These are phyloP conservation scores for Oenanthe melanoleuca DNA, from an alignment of 2,113 vertebrate genomes.

Conservation along the genomic window DNA sequence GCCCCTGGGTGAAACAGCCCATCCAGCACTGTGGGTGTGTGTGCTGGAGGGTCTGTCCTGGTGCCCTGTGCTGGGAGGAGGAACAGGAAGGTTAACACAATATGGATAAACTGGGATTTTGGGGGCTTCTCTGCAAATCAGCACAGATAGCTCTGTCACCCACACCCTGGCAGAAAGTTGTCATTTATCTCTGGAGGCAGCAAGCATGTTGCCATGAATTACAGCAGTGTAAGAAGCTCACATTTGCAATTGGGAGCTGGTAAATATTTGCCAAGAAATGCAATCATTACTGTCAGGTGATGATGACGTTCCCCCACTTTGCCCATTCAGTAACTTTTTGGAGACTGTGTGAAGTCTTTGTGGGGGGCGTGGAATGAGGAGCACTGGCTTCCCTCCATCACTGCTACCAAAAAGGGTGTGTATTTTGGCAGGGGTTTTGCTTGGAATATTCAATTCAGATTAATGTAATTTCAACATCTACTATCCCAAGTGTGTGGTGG, in stretches of 20 bases:
- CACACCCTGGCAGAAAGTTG: not conserved
- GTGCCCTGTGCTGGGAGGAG: not conserved
- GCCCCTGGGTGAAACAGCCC: rapidly evolving
- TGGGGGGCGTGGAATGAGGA: not conserved
- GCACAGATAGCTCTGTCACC: constrained; percentile 31
- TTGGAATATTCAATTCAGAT: constrained; percentile 23
- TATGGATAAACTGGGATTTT: not conserved
- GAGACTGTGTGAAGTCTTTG: not conserved
- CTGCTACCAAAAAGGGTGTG: not conserved
- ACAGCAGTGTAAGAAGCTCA: not conserved
- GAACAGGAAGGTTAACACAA: not conserved
- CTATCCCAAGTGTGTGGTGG: not conserved
- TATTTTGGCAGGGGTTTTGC: constrained; percentile 44
- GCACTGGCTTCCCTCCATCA: not conserved
- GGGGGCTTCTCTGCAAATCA: not conserved
- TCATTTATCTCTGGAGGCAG: constrained; percentile 7
- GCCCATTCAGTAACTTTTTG: constrained; percentile 25
- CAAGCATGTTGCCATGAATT: constrained; percentile 11
- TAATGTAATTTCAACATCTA: constrained; percentile 42
- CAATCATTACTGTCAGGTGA: constrained; percentile 42
- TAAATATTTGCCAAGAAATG: constrained; percentile 31
- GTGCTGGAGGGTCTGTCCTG: not conserved
- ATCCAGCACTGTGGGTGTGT: not conserved
- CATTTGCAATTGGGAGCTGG: not conserved
- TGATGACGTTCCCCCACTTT: not conserved